Percentiles rank a stretch among this genome's conserved stretches.
Evolutionary conservation across 1,140 invertebrate genomes (phyloP).

Genomic region (Homalodisca vitripennis): DNA sequence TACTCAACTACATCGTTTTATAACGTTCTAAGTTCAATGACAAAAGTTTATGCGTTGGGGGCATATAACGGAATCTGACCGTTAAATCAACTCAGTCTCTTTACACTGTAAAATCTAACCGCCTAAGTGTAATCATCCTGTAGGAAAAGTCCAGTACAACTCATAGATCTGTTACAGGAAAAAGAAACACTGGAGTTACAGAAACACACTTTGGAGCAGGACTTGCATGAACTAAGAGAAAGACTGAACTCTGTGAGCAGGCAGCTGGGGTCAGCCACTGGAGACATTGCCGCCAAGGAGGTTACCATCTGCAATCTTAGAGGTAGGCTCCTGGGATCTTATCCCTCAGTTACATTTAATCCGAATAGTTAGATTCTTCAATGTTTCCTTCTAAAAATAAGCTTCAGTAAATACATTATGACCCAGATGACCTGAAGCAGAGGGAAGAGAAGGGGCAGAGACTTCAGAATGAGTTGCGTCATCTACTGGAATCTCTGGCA

Average conservation of each 20-base stretch:
- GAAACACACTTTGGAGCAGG: constrained; percentile 61
- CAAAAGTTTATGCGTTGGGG: too few relatives aligned
- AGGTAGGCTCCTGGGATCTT: constrained; percentile 60
- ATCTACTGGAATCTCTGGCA: constrained; percentile 64
- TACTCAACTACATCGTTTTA: too few relatives aligned
- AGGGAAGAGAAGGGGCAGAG: constrained; percentile 66
- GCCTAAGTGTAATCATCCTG: too few relatives aligned
- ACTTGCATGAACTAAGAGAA: constrained; percentile 63
- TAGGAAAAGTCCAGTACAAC: too few relatives aligned
- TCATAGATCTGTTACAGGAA: too few relatives aligned
- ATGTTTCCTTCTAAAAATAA: too few relatives aligned
- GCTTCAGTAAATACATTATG: constrained; percentile 43
- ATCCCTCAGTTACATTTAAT: too few relatives aligned
- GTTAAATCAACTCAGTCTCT: too few relatives aligned
- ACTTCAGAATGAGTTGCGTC: constrained; percentile 62
- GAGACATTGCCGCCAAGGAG: constrained; percentile 66
- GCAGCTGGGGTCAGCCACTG: constrained; percentile 62
- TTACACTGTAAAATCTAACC: too few relatives aligned
- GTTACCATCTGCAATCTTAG: constrained; percentile 62
- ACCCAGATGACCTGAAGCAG: constrained; percentile 66
- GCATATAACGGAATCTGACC: too few relatives aligned
- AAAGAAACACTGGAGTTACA: constrained; percentile 66
- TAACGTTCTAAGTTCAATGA: too few relatives aligned
- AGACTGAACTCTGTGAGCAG: constrained; percentile 61
- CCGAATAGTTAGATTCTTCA: too few relatives aligned